Evolutionary conservation across 2,113 vertebrate species (phyloP).

Genomic region (Tragelaphus buxtoni): DNA sequence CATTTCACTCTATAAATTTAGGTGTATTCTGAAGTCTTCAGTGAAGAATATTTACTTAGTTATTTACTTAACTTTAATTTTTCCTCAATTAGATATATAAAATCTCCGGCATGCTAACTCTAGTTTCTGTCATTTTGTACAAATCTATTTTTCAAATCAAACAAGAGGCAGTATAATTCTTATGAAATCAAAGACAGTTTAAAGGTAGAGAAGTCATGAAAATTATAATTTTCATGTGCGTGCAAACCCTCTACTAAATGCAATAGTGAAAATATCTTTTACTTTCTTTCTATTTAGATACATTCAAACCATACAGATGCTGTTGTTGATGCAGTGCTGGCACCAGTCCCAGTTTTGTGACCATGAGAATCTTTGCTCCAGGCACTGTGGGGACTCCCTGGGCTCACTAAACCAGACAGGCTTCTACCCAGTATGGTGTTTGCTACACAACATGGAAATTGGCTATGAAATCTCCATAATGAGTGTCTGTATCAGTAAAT

Average conservation of each 20-base stretch:
- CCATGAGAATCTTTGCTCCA: background rate
- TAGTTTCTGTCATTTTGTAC: background rate
- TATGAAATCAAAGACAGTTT: background rate
- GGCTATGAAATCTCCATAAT: background rate
- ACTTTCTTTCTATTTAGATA: background rate
- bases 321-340: background rate
- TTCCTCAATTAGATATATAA: background rate
- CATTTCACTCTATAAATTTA: background rate
- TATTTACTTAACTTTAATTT: background rate
- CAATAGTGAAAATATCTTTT: background rate
- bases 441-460: background rate
- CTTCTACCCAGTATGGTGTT: background rate
- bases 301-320: background rate
- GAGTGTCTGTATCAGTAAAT: slow-evolving; percentile 9
- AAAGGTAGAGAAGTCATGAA: background rate
- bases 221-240: background rate
- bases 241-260: background rate
- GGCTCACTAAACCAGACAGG: background rate
- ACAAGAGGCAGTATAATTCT: background rate
- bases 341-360: background rate
- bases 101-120: background rate
- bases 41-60: background rate
- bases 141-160: background rate
- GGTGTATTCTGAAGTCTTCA: background rate
- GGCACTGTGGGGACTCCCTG: background rate